A percentile compares a stretch with the other conserved stretches of the same genome.
Evolutionary conservation across 2,888 invertebrate genomes (phyloP).

Genomic region (Aphodius granarius): DNA sequence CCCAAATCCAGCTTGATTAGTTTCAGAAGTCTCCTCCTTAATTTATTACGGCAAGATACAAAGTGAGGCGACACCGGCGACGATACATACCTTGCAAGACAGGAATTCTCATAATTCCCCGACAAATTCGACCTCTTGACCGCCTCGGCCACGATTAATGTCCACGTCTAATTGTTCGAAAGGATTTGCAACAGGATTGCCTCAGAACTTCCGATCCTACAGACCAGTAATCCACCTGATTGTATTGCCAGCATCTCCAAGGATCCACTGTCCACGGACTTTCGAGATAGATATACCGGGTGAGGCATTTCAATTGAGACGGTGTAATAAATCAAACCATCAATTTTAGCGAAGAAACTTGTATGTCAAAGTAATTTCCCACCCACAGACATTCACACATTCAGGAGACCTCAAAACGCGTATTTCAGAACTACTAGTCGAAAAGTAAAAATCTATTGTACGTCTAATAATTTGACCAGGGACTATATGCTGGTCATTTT

Average conservation of each 20-base stretch:
- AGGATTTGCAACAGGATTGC: neutral
- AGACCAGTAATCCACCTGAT: neutral
- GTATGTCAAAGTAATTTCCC: too few species aligned
- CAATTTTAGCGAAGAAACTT: too few species aligned
- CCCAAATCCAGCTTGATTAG: conserved; percentile 36
- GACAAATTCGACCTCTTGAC: neutral
- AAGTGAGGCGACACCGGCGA: conserved; percentile 20
- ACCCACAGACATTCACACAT: too few species aligned
- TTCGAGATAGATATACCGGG: neutral
- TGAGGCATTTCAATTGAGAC: too few species aligned
- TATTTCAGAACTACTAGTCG: too few species aligned
- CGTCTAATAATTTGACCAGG: too few species aligned
- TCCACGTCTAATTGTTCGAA: neutral
- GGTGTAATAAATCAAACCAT: too few species aligned
- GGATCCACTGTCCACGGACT: neutral
- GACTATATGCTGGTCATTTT: too few species aligned
- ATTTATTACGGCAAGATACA: conserved; percentile 24
- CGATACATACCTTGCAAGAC: conserved; percentile 6
- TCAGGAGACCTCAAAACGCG: too few species aligned
- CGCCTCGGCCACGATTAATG: neutral
- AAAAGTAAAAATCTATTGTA: too few species aligned
- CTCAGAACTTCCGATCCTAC: neutral
- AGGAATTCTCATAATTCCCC: neutral
- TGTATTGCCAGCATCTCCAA: neutral
- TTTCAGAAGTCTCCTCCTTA: conserved; percentile 30